A percentile compares a stretch with the other conserved stretches of the same genome.
Conservation (phyloP, 2,113 vertebrate species). For the Martes martes region DNA sequence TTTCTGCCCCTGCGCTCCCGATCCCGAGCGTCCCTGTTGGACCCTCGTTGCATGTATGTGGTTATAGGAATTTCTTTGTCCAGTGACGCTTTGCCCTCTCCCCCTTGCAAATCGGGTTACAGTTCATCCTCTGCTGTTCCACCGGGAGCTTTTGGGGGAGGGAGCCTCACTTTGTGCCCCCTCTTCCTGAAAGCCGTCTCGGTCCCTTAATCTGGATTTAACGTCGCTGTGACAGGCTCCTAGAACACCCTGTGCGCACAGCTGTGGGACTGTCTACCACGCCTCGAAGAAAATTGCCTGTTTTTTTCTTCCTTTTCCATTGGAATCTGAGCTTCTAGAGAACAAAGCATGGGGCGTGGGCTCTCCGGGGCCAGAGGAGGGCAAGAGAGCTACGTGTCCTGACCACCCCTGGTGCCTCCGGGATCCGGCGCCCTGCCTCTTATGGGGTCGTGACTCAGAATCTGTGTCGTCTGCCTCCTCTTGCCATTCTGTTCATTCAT, state of each 20-base stretch:
- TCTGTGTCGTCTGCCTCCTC: accelerated
- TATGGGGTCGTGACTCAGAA: accelerated
- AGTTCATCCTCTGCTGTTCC: neutral
- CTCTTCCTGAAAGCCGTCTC: neutral
- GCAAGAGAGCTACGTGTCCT: neutral
- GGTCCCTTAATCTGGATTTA: neutral
- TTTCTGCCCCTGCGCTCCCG: neutral
- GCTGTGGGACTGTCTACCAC: accelerated
- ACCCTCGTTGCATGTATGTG: accelerated
- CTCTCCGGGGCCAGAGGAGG: neutral
- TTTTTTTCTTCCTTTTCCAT: neutral
- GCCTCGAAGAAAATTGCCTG: accelerated
- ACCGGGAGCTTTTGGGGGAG: neutral
- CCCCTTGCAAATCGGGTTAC: accelerated
- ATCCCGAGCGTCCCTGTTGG: accelerated
- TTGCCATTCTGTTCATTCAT: neutral
- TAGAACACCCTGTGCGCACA: accelerated
- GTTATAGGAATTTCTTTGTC: accelerated
- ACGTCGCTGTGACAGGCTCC: accelerated
- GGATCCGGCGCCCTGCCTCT: too few species aligned
- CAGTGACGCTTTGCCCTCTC: neutral
- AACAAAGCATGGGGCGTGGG: neutral
- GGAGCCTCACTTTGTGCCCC: neutral
- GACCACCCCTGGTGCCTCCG: neutral
- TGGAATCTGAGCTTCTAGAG: neutral